Conservation (phyloP, 2,797 vertebrate species). For the Numenius phaeopus region DNA sequence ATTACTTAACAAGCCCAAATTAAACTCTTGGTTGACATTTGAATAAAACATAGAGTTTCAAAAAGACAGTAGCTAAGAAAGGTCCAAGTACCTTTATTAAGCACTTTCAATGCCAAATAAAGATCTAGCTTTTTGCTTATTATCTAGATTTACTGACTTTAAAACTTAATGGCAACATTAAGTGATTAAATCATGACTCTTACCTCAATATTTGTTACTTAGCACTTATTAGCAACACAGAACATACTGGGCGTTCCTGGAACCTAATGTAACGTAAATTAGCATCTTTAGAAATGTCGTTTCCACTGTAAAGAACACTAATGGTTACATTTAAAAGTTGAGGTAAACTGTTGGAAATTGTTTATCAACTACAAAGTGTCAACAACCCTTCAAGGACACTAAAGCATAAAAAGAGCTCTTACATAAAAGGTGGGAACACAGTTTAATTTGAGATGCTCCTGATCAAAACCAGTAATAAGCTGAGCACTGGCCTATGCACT, state of each 20-base stretch:
- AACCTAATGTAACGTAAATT: slow-evolving; percentile 18
- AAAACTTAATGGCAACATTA: slow-evolving; percentile 59
- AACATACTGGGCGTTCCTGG: slow-evolving; percentile 46
- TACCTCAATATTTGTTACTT: slow-evolving; percentile 55
- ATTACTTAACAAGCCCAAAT: slow-evolving; percentile 60
- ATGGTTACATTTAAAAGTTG: slow-evolving; percentile 16
- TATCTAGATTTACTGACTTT: slow-evolving; percentile 56
- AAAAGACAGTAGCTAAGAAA: slow-evolving; percentile 38
- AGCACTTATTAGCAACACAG: slow-evolving; percentile 47
- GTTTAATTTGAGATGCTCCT: neutral
- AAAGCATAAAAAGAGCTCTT: neutral
- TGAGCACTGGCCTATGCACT: neutral
- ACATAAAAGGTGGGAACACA: neutral
- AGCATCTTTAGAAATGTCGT: slow-evolving; percentile 32
- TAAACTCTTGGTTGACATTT: slow-evolving; percentile 45
- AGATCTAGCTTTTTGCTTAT: slow-evolving; percentile 56
- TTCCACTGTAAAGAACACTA: slow-evolving; percentile 25
- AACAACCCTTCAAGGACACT: slow-evolving; percentile 17
- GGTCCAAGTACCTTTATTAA: slow-evolving; percentile 45
- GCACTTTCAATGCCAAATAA: slow-evolving; percentile 51
- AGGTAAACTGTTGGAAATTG: slow-evolving; percentile 2
- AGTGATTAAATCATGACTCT: slow-evolving; percentile 55
- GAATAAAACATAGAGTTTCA: slow-evolving; percentile 42
- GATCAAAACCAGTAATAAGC: neutral
- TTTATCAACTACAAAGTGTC: slow-evolving; percentile 33